These are phyloP conservation scores for Amazona ochrocephala DNA, from an alignment of 2,797 vertebrate genomes.

Conservation along the genomic window DNA sequence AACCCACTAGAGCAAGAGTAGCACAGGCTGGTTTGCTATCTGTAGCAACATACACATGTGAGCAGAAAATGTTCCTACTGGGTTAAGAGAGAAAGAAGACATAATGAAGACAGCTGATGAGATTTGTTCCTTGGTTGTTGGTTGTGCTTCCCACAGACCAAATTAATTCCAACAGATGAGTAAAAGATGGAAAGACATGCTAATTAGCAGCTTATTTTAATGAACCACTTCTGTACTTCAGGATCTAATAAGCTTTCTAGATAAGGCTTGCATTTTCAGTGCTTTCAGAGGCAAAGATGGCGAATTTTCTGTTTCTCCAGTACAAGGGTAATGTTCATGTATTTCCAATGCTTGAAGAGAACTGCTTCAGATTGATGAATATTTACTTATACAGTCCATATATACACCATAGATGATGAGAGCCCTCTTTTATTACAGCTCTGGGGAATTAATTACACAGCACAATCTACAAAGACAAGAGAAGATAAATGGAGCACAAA, in stretches of 20 bases:
- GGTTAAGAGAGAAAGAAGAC: background rate
- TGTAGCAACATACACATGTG: accelerated
- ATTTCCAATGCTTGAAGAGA: background rate
- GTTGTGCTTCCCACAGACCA: background rate
- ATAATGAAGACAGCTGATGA: conserved; percentile 1
- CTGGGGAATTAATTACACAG: background rate
- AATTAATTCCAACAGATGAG: conserved; percentile 33
- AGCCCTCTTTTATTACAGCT: background rate
- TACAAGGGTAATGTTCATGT: background rate
- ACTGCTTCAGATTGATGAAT: background rate
- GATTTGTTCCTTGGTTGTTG: background rate
- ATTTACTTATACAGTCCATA: background rate
- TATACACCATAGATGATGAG: background rate
- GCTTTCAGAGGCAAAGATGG: background rate
- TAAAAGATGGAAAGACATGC: conserved; percentile 18
- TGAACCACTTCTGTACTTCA: background rate
- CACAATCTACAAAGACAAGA: background rate
- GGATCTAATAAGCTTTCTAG: conserved; percentile 3
- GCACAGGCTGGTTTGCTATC: background rate
- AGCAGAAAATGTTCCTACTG: background rate
- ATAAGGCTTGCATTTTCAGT: background rate
- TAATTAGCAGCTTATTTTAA: conserved; percentile 23
- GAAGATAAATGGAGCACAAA: background rate
- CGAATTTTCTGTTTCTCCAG: background rate
- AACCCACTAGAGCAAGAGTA: background rate